phyloP scores from a whole-genome alignment of 2,797 vertebrate genomes.

The Halcyon chelicuti region DNA sequence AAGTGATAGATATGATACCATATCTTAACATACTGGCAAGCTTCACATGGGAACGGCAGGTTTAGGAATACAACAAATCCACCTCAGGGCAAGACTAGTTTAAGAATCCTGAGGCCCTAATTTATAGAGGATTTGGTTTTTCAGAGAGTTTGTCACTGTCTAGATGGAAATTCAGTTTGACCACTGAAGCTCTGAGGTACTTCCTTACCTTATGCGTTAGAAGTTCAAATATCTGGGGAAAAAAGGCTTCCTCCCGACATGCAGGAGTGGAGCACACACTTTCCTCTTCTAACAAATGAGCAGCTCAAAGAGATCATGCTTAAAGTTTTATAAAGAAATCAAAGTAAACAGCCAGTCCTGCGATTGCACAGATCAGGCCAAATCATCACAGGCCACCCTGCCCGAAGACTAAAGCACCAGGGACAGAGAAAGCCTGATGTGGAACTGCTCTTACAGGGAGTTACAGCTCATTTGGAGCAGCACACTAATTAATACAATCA shows the following conservation, averaged over 20 bases:
- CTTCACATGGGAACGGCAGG: neutral
- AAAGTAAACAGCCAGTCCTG: neutral
- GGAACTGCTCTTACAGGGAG: neutral
- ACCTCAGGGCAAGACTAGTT: neutral
- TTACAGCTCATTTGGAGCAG: constrained; percentile 30
- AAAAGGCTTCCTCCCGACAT: neutral
- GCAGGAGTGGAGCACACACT: fast-evolving
- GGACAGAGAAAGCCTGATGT: neutral
- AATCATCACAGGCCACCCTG: neutral
- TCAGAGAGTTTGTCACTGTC: neutral
- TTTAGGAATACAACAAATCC: neutral
- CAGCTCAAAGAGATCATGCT: neutral
- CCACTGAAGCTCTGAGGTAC: neutral
- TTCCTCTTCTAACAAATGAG: neutral
- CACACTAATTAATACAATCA: constrained; percentile 65
- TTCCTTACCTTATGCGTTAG: neutral
- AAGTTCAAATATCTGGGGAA: neutral
- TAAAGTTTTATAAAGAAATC: neutral
- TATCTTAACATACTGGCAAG: neutral
- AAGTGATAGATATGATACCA: neutral
- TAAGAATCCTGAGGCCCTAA: neutral
- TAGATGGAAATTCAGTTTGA: neutral
- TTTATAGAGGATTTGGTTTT: neutral
- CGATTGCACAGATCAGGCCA: neutral
- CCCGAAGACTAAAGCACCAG: neutral